Conservation (phyloP, 1,140 invertebrate genomes). For the Episyrphus balteatus region DNA sequence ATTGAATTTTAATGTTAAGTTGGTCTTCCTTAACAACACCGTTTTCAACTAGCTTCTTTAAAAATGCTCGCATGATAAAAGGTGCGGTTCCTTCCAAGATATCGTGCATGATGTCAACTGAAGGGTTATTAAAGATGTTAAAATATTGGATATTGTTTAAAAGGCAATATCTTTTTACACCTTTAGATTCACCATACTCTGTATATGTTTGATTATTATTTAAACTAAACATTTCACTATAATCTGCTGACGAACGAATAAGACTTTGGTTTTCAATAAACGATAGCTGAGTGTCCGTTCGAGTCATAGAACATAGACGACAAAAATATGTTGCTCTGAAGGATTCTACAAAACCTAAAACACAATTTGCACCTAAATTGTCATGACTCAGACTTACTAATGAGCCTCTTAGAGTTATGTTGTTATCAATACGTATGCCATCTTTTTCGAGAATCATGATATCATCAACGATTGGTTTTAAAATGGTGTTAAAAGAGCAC, state of each 20-base stretch:
- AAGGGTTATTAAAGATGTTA: not conserved
- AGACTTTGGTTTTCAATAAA: not conserved
- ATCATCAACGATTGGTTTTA: not conserved
- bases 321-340: conserved; percentile 2
- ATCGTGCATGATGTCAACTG: conserved; percentile 2
- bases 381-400: conserved; percentile 4
- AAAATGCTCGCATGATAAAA: conserved; percentile 1
- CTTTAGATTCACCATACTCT: conserved; percentile 1
- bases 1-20: not conserved
- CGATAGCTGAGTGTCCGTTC: conserved; percentile 1
- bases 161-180: conserved; percentile 1
- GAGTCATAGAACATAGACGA: conserved; percentile 3
- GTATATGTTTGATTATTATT: not conserved
- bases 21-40: not conserved
- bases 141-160: conserved; percentile 1
- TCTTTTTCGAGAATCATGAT: not conserved
- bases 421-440: conserved; percentile 1
- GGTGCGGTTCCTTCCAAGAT: conserved; percentile 2
- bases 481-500: conserved; percentile 1
- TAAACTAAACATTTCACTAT: not conserved
- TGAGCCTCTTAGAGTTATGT: conserved; percentile 1
- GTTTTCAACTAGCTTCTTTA: conserved; percentile 1
- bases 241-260: conserved; percentile 2
- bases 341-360: conserved; percentile 3
- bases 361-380: conserved; percentile 4